A percentile compares a stretch with the other conserved stretches of the same genome.
Conservation (phyloP, 2,113 vertebrate species). For the Illadopsis cleaveri region DNA sequence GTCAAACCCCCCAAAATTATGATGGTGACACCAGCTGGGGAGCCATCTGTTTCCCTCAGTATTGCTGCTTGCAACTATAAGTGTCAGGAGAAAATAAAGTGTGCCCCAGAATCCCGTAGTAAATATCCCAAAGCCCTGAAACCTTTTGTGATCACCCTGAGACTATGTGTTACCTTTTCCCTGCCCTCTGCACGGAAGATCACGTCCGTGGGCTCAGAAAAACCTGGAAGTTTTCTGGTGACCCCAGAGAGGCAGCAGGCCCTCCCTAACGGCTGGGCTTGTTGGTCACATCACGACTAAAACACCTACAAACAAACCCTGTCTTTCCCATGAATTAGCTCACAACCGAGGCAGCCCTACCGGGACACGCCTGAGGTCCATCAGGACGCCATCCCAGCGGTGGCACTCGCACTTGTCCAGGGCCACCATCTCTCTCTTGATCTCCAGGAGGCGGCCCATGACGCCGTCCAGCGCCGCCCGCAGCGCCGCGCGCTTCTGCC, state of each 20-base stretch:
- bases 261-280: too few relatives aligned
- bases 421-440: conserved; percentile 85
- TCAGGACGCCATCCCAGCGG: conserved; percentile 75
- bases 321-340: background rate
- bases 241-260: too few relatives aligned
- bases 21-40: background rate
- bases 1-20: background rate
- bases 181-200: background rate
- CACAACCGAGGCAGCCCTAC: conserved; percentile 49
- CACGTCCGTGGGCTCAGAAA: accelerated
- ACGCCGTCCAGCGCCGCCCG: conserved; percentile 75
- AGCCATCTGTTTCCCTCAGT: background rate
- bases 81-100: background rate
- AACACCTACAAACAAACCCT: too few relatives aligned
- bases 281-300: too few relatives aligned
- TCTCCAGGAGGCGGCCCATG: conserved; percentile 84
- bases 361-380: conserved; percentile 78
- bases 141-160: background rate
- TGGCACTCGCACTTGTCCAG: conserved; percentile 83
- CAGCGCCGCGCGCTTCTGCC: conserved; percentile 76
- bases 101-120: background rate
- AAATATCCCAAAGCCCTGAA: background rate
- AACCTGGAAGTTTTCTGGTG: background rate
- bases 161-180: background rate
- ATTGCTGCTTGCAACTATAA: background rate